A percentile compares a stretch with the other conserved stretches of the same genome.
Conservation (phyloP, 2,113 vertebrate species). For the Ranitomeya variabilis region DNA sequence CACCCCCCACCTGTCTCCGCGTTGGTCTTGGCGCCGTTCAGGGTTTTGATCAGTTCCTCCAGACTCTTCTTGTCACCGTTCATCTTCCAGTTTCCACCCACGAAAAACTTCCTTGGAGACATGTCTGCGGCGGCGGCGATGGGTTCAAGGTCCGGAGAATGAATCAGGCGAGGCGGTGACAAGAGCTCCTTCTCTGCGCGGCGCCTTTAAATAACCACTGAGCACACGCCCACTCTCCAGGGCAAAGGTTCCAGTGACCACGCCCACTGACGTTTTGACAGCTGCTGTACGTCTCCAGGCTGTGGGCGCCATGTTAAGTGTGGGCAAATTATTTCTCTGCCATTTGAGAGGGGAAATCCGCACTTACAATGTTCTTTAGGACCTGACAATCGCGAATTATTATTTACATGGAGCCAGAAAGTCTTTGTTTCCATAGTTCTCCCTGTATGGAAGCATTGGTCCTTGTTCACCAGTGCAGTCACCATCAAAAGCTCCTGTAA, state of each 20-base stretch:
- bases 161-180: background rate
- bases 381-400: too few species aligned
- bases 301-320: constrained; percentile 21
- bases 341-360: background rate
- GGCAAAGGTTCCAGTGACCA: background rate
- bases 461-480: too few species aligned
- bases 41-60: constrained; percentile 84
- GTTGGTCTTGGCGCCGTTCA: constrained; percentile 84
- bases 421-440: too few species aligned
- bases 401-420: too few species aligned
- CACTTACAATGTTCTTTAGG: background rate
- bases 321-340: background rate
- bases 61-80: constrained; percentile 93
- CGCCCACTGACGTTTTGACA: constrained; percentile 26
- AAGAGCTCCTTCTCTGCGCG: accelerated
- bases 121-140: constrained; percentile 64
- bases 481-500: too few species aligned
- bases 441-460: too few species aligned
- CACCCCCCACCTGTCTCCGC: constrained; percentile 81
- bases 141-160: accelerated
- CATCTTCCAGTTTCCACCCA: constrained; percentile 98
- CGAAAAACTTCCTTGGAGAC: constrained; percentile 92
- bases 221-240: background rate
- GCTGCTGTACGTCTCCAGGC: background rate
- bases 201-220: constrained; percentile 59